phyloP scores from a whole-genome alignment of 2,113 vertebrate genomes.

The Castor canadensis region DNA sequence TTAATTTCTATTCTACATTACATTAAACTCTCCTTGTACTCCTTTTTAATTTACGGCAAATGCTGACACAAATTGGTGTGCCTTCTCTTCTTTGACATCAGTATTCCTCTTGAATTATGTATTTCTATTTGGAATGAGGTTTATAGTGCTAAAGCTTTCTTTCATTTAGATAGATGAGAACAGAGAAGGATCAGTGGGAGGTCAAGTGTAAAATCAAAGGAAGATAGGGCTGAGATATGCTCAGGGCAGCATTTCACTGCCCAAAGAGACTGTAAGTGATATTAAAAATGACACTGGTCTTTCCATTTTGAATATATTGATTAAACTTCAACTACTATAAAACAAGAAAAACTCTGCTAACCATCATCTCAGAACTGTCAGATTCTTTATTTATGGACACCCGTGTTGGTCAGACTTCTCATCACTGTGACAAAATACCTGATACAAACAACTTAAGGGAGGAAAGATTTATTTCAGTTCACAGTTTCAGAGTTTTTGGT shows the following conservation, averaged over 20 bases:
- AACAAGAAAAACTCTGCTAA: background rate
- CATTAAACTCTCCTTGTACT: conserved; percentile 81
- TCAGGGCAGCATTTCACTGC: conserved; percentile 63
- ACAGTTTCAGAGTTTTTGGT: no score
- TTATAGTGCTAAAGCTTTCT: conserved; percentile 76
- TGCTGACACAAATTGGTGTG: conserved; percentile 79
- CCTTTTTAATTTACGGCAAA: conserved; percentile 79
- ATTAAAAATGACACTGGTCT: conserved; percentile 74
- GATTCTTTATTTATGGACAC: background rate
- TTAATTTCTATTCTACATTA: conserved; percentile 75
- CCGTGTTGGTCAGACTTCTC: no score
- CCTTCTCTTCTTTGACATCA: conserved; percentile 82
- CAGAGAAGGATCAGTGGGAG: conserved; percentile 77
- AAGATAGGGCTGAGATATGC: conserved; percentile 75
- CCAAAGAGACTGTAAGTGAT: conserved; percentile 73
- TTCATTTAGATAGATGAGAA: conserved; percentile 77
- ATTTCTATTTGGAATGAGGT: conserved; percentile 84
- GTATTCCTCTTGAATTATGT: conserved; percentile 85
- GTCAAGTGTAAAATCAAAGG: conserved; percentile 78
- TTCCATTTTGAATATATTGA: conserved; percentile 78
- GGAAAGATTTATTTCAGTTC: no score
- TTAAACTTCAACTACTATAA: conserved; percentile 75
- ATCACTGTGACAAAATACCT: no score
- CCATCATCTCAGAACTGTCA: background rate
- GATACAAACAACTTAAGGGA: no score